Evolutionary conservation across 1,140 invertebrate species (phyloP), one percentile per base, ranked within the genome.

Genomic region (Hesperophylax magnus): DNA sequence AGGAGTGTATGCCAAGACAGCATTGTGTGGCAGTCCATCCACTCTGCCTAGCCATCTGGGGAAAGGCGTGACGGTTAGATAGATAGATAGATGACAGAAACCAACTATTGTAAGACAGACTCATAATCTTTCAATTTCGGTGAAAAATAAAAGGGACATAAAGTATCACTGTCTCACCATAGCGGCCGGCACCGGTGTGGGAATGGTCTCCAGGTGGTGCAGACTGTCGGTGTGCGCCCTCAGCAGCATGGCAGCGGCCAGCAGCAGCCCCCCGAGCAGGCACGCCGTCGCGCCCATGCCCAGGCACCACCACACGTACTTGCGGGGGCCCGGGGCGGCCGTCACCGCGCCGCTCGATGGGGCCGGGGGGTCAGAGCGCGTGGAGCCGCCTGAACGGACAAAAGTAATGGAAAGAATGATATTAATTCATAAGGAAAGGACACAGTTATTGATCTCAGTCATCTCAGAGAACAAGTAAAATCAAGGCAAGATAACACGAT

Each of bases 231-330:
- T 90, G 81, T 87, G 89, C 0, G 88, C 86, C 8, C 89, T 81
- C 72, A 90, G 85, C 34, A 90, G 84, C 17, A 89, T 87, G 47
- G 89, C 88, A 82, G 89, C 88, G 0, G 88, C 88, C 0, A 89
- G 88, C 31, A 90, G 84, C 58, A 89, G 81, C 0, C 87, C 88
- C 0, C 89, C 89, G 8, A 90, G 82, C 0, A 88, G 86, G 0
- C 88, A 88, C 0, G 88, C 86, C 61, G 89, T 79, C 1, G 88
- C 87, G 0, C 89, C 89, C 79, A 89, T 89, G 0, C 88, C 88
- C 22, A 87, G 87, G 78, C 89, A 90, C 88, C 88, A 89, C 89
- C 89, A 90, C 27, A 89, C 89, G 83, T 90, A 90, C 85, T 90
- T 90, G 9, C 88, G 85, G 3, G 80, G 79, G 34, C 1, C 78